Evolutionary conservation across 2,888 invertebrate genomes (phyloP).

Genomic region (Noctua janthina): DNA sequence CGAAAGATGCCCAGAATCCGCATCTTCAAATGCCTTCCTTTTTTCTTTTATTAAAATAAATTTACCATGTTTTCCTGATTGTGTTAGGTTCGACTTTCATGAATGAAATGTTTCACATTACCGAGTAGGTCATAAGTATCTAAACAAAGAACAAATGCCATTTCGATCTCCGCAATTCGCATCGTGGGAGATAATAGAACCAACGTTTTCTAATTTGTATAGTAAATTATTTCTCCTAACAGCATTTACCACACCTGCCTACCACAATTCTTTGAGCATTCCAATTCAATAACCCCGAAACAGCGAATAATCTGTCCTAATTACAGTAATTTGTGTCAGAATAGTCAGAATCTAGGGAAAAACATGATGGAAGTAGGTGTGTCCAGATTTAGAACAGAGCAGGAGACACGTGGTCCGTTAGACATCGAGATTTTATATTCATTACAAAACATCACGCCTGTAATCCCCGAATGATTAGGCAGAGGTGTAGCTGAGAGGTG

Average conservation of each 20-base stretch:
- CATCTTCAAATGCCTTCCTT: not conserved
- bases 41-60: not conserved
- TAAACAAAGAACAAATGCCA: not conserved
- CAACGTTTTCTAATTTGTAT: not conserved
- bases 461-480: not conserved
- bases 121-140: not conserved
- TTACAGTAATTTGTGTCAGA: conserved; percentile 22
- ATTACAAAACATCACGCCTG: not conserved
- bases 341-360: conserved; percentile 30
- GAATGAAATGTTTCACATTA: not conserved
- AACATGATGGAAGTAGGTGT: conserved; percentile 45
- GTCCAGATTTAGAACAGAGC: conserved; percentile 50
- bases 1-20: not conserved
- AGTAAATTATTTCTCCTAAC: not conserved
- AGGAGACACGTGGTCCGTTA: conserved; percentile 51
- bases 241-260: not conserved
- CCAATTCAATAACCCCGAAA: not conserved
- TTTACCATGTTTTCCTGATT: not conserved
- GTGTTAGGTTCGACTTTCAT: no score
- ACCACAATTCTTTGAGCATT: conserved; percentile 9
- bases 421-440: conserved; percentile 47
- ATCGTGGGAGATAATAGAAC: not conserved
- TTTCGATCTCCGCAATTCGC: not conserved
- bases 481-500: no score
- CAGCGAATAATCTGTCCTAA: conserved; percentile 5